A percentile compares a stretch with the other conserved stretches of the same genome.
Conservation (phyloP, 2,888 invertebrate genomes). For the Campaea margaritaria region DNA sequence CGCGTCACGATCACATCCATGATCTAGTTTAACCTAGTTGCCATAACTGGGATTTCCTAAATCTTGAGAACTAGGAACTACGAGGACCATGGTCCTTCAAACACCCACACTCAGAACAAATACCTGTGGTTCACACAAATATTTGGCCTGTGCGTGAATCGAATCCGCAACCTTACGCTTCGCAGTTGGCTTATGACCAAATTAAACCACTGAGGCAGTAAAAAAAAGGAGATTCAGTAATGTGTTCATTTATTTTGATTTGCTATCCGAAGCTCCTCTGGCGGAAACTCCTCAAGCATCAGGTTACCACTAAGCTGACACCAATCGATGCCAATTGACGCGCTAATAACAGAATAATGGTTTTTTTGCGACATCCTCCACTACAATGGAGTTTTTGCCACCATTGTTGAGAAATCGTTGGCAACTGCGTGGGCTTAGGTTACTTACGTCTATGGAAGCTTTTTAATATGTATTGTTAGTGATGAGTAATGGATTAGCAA, state of each 20-base stretch:
- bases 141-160: too few species aligned
- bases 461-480: neutral
- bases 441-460: neutral
- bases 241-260: neutral
- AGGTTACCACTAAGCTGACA: slow-evolving; percentile 52
- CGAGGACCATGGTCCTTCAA: too few species aligned
- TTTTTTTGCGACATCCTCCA: slow-evolving; percentile 47
- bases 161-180: too few species aligned
- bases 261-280: neutral
- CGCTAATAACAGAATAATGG: slow-evolving; percentile 54
- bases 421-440: slow-evolving; percentile 17
- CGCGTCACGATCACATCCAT: too few species aligned
- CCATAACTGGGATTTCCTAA: too few species aligned
- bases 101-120: too few species aligned
- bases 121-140: too few species aligned
- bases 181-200: too few species aligned
- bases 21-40: too few species aligned
- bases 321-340: slow-evolving; percentile 74
- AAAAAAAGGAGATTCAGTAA: neutral
- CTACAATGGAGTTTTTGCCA: slow-evolving; percentile 34
- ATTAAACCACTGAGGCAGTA: too few species aligned
- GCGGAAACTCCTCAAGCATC: slow-evolving; percentile 47
- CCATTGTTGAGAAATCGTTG: slow-evolving; percentile 17
- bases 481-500: neutral
- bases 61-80: too few species aligned